Conservation (phyloP, 2,797 vertebrate genomes). For the Varecia variegata region DNA sequence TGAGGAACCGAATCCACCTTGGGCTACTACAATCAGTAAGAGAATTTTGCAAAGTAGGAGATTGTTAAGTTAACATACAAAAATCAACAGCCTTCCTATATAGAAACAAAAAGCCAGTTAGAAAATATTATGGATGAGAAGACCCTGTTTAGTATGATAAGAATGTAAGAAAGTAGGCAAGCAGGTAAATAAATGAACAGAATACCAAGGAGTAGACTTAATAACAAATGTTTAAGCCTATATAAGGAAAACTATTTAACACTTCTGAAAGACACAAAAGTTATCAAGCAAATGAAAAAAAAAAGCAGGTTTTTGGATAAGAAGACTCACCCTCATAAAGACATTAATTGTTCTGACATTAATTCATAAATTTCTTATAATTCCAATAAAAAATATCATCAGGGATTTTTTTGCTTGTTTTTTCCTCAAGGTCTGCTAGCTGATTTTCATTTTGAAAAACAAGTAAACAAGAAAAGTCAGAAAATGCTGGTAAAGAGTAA, state of each 20-base stretch:
- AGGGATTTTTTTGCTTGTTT: background rate
- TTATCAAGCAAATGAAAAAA: background rate
- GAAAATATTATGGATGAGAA: constrained; percentile 53
- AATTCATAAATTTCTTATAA: constrained; percentile 31
- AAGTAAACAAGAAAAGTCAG: background rate
- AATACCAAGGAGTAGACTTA: background rate
- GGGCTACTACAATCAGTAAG: background rate
- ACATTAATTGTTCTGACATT: background rate
- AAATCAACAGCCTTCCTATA: constrained; percentile 24
- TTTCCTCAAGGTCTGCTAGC: background rate
- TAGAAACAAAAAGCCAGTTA: background rate
- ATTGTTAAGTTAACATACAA: constrained; percentile 36
- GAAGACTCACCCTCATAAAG: background rate
- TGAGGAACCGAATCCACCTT: background rate
- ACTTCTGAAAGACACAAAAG: constrained; percentile 30
- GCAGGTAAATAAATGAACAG: background rate
- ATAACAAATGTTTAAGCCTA: background rate
- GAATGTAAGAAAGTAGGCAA: background rate
- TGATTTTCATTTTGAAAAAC: background rate
- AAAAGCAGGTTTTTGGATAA: background rate
- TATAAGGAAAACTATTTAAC: background rate
- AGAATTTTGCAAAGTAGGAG: background rate
- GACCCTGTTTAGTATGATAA: background rate
- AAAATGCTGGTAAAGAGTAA: background rate
- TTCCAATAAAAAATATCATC: constrained; percentile 20